Conservation (phyloP, 2,113 vertebrate genomes). For the Tachuris rubrigastra region DNA sequence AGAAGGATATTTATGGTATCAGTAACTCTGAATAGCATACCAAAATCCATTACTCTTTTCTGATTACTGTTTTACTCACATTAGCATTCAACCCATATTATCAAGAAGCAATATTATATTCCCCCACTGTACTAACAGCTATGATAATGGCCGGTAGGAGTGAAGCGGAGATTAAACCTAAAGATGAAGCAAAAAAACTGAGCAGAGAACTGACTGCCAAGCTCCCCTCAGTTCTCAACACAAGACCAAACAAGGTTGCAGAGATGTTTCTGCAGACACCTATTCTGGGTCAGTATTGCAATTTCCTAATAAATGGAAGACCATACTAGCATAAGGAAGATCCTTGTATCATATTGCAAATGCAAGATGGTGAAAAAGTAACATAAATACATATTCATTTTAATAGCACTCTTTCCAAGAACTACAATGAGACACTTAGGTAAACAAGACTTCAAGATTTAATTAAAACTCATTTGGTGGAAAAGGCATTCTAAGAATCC, state of each 20-base stretch:
- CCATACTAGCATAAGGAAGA: background rate
- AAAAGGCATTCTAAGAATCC: background rate
- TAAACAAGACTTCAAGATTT: background rate
- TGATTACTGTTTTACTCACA: background rate
- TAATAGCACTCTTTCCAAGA: background rate
- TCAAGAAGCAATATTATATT: background rate
- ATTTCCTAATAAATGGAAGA: background rate
- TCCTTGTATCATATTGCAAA: background rate
- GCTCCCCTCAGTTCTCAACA: background rate
- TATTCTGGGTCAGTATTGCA: background rate
- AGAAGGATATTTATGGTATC: constrained; percentile 4
- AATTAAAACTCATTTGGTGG: background rate
- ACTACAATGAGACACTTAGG: background rate
- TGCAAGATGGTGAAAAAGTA: background rate
- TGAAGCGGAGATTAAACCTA: background rate
- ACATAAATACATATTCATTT: background rate
- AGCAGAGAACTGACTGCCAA: background rate
- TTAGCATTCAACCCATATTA: background rate
- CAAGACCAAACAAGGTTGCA: background rate
- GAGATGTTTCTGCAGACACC: background rate
- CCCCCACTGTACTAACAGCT: background rate
- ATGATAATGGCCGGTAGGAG: background rate
- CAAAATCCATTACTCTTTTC: constrained; percentile 28
- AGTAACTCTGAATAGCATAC: background rate
- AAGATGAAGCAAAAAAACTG: background rate